Evolutionary conservation across 2,888 invertebrate genomes (phyloP), one percentile per base, ranked within the genome.

Genomic region (Lithosia quadra): DNA sequence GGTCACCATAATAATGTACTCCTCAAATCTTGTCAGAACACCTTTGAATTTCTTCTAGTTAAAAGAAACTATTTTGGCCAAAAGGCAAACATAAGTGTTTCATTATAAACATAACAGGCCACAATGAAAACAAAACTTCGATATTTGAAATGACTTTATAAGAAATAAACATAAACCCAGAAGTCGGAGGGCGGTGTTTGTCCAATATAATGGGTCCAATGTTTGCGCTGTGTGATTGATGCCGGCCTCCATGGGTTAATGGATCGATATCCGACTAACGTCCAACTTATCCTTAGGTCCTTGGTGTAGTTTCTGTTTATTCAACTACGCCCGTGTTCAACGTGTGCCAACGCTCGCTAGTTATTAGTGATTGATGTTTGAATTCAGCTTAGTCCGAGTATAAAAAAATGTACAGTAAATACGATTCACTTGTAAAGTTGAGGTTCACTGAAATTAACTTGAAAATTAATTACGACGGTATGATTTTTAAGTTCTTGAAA

Each of bases 171-270:
- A 85, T 76, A 75, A 82, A 82, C 76, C 83, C 88, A 86, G 88
- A 83, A 88, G 88, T 85, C 86, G 79, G 73, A 63, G 76, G 75
- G 74, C 75, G 68, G 43, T 79, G 87, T 87, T 92, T 92, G 90
- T 87, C 88, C 90, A 87, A 91, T 90, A 90, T 91, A 91, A 92
- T 91, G 87, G 92, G 83, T 78, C 84, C 84, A 84, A 87, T 92
- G 91, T 92, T 92, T 92, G 92, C 86, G 53, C 77, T 78, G 71
- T 78, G 89, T 92, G 92, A 92, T 92, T 92, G 92, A 92, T 92
- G 91, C 86, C 83, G 84, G 82, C 86, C 77, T 77, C 81, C 75
- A 75, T 78, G 82, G 76, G 79, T 80, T 88, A 91, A 90, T 88
- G 88, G 91, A 91, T 92, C 92, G 89, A 91, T 92, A 89, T 85